Conservation (phyloP, 2,888 invertebrate species). For the Drosophila infuscata region DNA sequence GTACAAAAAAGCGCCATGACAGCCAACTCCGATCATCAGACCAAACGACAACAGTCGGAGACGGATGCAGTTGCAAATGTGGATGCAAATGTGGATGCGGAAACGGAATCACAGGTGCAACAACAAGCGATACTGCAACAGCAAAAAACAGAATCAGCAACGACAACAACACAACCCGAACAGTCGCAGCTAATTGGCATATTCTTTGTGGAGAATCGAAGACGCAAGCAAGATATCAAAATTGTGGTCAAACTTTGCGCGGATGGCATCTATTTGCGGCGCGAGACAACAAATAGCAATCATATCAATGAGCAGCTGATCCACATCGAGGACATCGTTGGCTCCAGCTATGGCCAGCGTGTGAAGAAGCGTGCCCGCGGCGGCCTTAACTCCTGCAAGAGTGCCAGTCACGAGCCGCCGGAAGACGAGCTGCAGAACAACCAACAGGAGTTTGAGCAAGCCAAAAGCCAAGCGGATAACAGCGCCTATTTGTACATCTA, state of each 20-base stretch:
- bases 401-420: constrained; percentile 83
- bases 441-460: constrained; percentile 69
- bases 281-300: constrained; percentile 88
- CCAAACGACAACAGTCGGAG: constrained; percentile 6
- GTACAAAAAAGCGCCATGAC: constrained; percentile 29
- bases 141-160: neutral
- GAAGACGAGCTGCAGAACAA: constrained; percentile 20
- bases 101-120: neutral
- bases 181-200: constrained; percentile 70
- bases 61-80: neutral
- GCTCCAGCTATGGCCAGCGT: constrained; percentile 88
- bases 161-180: neutral
- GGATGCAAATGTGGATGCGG: neutral
- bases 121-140: constrained; percentile 1
- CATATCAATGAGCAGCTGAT: constrained; percentile 90
- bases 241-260: constrained; percentile 91
- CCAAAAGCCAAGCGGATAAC: constrained; percentile 87
- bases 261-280: constrained; percentile 90
- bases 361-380: constrained; percentile 71
- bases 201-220: constrained; percentile 86
- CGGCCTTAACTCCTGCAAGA: constrained; percentile 89
- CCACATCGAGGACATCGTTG: constrained; percentile 90
- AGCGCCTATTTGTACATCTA: constrained; percentile 95
- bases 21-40: constrained; percentile 21
- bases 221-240: constrained; percentile 92